Evolutionary conservation across 23 tunicate genomes (phyloP), one percentile per base, ranked within the genome.

Genomic region (Halocynthia aurantium): DNA sequence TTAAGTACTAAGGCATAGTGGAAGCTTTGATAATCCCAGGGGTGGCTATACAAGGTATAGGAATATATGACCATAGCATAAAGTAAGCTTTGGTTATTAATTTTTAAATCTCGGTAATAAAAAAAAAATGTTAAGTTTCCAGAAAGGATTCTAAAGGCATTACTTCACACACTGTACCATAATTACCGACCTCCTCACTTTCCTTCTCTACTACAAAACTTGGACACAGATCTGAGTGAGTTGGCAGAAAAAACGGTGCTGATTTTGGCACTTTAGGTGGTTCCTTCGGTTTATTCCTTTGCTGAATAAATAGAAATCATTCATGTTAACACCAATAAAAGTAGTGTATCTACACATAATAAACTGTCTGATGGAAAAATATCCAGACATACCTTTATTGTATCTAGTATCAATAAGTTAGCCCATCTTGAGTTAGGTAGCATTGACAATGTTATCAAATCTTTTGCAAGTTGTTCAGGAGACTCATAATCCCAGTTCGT

Each of bases 231-330:
- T 81, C 87, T 7, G 93, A 76, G 10, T 72, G 60, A 5, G 93
- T 92, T 7, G 95, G 95, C 8, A 96, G 84, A 64, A 96, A 96
- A 67, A 96, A 96, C 21, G 99, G 99, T 20, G 96, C 99, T 50
- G 64, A 58, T 55, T 69, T 81, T 22, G 93, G 93, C 21, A 61
- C 85, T 57, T 82, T 89, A 8, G 85, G 85, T 7, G 98, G 92
- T 70, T 87, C 87, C 63, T 86, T 92, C 50, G 98, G 98, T 74
- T 92, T 92, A 52, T 86, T 92, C 17, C 98, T 74, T 55, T 79
- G 54, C 50, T 31, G 44, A 31, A 31, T 31, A 31, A 31, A 31
- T 31, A 31, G 2, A 72, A 6, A 44, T 72, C 77, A 72, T 52
- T 61, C 2, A 72, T 61, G 50, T 68, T n/a, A n/a, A 68, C 4